Conservation (phyloP, 1,140 invertebrate genomes). For the Campoletis sonorensis region DNA sequence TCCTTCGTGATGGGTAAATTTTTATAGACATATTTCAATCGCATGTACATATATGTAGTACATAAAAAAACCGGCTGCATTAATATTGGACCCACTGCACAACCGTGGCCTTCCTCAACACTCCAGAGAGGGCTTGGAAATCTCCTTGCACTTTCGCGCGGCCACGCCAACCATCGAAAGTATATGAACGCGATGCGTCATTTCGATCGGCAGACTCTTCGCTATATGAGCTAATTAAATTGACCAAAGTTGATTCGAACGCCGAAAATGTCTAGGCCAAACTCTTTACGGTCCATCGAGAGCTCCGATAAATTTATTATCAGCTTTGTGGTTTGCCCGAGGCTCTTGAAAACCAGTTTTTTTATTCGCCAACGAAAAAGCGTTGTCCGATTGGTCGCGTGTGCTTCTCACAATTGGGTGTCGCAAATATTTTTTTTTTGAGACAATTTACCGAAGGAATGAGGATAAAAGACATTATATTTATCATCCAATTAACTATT, state of each 20-base stretch:
- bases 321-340: background rate
- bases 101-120: slow-evolving; percentile 51
- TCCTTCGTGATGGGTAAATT: too few species aligned
- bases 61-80: slow-evolving; percentile 9
- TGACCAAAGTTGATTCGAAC: background rate
- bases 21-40: too few species aligned
- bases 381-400: background rate
- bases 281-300: background rate
- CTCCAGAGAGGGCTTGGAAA: slow-evolving; percentile 15
- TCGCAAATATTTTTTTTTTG: too few species aligned
- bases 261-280: background rate
- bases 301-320: background rate
- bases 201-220: background rate
- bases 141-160: slow-evolving; percentile 40
- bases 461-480: too few species aligned
- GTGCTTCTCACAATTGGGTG: background rate
- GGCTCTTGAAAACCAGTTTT: background rate
- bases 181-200: background rate
- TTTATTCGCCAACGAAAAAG: background rate
- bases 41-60: background rate
- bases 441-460: too few species aligned
- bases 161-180: background rate
- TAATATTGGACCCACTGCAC: slow-evolving; percentile 16
- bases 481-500: too few species aligned
- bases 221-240: background rate